Evolutionary conservation across 53 echinoderm and acorn worm genomes (phyloP).

Genomic region (Patiria pectinifera): DNA sequence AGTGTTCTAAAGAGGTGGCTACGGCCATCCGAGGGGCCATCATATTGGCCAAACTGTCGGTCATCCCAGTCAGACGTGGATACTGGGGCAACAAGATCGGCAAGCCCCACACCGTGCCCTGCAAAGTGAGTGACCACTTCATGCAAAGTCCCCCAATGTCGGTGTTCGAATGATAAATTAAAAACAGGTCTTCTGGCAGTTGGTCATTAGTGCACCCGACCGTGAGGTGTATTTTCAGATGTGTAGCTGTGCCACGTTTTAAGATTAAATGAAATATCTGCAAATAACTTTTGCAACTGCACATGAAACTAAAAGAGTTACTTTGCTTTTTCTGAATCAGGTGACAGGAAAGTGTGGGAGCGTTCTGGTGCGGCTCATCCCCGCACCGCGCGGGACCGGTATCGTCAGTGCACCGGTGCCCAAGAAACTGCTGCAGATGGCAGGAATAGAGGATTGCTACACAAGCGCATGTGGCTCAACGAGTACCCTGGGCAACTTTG

Average conservation of each 20-base stretch:
- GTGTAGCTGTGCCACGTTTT: no score
- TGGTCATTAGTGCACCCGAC: no score
- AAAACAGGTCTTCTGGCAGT: no score
- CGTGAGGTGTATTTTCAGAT: no score
- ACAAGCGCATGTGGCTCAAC: constrained; percentile 95
- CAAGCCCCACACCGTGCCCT: constrained; percentile 98
- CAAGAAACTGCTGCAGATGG: constrained; percentile 97
- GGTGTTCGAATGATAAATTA: no score
- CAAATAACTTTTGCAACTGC: neutral
- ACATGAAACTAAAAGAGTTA: neutral
- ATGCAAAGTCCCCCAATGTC: neutral
- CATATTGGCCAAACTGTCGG: constrained; percentile 97
- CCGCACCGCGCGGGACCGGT: constrained; percentile 98
- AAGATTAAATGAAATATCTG: no score
- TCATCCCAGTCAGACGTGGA: constrained; percentile 95
- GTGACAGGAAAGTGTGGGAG: constrained; percentile 98
- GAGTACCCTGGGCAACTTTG: constrained; percentile 96
- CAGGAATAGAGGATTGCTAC: constrained; percentile 99
- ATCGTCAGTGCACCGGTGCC: constrained; percentile 99
- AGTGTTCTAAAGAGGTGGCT: constrained; percentile 99
- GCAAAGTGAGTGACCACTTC: constrained; percentile 76
- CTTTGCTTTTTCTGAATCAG: constrained; percentile 44
- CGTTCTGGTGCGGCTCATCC: constrained; percentile 98
- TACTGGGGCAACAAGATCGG: constrained; percentile 99
- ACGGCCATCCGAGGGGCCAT: constrained; percentile 99